A percentile compares a stretch with the other conserved stretches of the same genome.
These are phyloP conservation scores for Dipodomys stephensi DNA, from an alignment of 2,113 vertebrate species.

Conservation along the genomic window DNA sequence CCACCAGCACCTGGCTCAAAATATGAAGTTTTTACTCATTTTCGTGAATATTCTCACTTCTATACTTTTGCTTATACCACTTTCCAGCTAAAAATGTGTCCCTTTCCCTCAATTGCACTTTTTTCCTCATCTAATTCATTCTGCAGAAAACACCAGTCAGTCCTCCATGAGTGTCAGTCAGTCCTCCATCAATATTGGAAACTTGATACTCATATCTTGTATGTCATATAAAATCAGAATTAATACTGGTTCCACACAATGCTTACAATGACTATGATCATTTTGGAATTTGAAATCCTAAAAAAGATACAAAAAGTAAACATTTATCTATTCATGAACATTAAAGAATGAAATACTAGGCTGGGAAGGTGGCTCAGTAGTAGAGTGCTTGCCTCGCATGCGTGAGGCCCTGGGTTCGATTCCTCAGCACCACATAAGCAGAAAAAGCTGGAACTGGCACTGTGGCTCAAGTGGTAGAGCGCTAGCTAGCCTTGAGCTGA, in stretches of 20 bases:
- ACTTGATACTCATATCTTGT: not conserved
- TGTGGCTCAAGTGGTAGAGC: too few relatives aligned
- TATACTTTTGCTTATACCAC: not conserved
- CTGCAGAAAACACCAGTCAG: not conserved
- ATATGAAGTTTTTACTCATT: not conserved
- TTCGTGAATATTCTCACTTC: not conserved
- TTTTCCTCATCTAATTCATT: not conserved
- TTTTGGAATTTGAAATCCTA: not conserved
- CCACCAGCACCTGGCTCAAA: too few relatives aligned
- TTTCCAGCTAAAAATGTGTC: not conserved
- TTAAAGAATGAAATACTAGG: not conserved
- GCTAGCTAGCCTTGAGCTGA: too few relatives aligned
- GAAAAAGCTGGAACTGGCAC: too few relatives aligned
- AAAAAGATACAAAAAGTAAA: not conserved
- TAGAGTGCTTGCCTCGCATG: too few relatives aligned
- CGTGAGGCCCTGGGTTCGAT: too few relatives aligned
- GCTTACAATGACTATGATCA: not conserved
- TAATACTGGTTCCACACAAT: not conserved
- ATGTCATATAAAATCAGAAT: slow-evolving; percentile 37
- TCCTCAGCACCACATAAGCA: too few relatives aligned
- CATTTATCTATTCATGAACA: not conserved
- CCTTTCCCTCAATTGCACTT: slow-evolving; percentile 1
- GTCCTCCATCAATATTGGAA: not conserved
- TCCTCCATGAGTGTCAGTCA: not conserved
- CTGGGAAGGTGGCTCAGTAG: too few relatives aligned